A percentile compares a stretch with the other conserved stretches of the same genome.
phyloP scores from a whole-genome alignment of 2,113 vertebrate genomes.

The Furnarius figulus region DNA sequence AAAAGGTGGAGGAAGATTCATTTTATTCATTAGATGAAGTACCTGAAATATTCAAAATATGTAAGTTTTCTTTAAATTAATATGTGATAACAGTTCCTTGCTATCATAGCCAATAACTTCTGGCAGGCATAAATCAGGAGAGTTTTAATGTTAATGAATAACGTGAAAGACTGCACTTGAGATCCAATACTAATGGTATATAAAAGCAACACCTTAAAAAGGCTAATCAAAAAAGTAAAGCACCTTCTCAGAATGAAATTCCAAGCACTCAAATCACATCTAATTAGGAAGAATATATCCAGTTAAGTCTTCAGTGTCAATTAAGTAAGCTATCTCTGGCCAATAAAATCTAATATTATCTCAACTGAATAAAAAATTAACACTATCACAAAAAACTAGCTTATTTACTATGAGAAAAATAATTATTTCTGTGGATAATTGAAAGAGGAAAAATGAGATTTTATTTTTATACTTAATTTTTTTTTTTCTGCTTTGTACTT shows the following conservation, averaged over 20 bases:
- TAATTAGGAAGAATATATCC: neutral
- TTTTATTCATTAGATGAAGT: constrained; percentile 99
- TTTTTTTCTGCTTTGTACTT: constrained; percentile 30
- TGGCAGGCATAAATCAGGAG: neutral
- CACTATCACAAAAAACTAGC: neutral
- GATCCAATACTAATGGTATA: neutral
- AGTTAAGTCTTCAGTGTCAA: neutral
- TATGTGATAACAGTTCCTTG: neutral
- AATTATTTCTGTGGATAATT: neutral
- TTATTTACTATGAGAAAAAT: neutral
- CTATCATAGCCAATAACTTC: neutral
- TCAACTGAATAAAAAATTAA: neutral
- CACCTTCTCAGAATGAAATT: neutral
- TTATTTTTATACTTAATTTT: neutral
- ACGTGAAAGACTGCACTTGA: neutral
- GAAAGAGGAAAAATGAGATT: neutral
- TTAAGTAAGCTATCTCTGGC: neutral
- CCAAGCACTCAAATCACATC: neutral
- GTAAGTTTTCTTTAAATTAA: neutral
- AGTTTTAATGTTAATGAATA: neutral
- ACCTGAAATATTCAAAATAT: constrained; percentile 79
- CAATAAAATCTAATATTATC: neutral
- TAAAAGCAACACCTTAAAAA: neutral
- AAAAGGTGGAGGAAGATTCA: constrained; percentile 96
- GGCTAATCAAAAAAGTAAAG: neutral